Conservation (phyloP, 2,797 vertebrate species). For the Argentina silus region DNA sequence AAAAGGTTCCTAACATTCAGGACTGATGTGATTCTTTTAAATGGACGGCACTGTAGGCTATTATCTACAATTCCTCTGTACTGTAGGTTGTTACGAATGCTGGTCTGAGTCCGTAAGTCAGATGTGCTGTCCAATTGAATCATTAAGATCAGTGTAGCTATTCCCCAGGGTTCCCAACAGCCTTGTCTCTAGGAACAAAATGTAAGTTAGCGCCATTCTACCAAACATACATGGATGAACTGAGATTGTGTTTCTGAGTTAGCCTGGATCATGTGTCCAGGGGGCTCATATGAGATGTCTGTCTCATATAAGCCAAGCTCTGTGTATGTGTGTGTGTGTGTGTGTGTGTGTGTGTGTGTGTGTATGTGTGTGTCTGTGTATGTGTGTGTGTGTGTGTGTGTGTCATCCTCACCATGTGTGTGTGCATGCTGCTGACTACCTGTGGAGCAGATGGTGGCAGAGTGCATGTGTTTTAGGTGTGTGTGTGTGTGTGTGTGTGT, state of each 20-base stretch:
- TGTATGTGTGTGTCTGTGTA: too few species aligned
- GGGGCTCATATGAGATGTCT: constrained; percentile 22
- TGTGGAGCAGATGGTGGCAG: constrained; percentile 65
- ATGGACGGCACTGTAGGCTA: too few species aligned
- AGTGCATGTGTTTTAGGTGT: constrained; percentile 62
- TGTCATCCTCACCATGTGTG: constrained; percentile 17
- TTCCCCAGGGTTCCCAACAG: constrained; percentile 56
- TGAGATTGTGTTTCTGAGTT: background rate
- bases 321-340: constrained; percentile 19
- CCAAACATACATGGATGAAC: constrained; percentile 61
- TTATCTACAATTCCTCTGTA: too few species aligned
- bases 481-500: constrained; percentile 18
- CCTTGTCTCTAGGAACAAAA: constrained; percentile 50
- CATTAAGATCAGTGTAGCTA: constrained; percentile 50
- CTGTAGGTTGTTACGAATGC: too few species aligned
- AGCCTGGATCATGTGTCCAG: constrained; percentile 28
- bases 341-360: constrained; percentile 30
- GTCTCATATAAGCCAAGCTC: background rate
- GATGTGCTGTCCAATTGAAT: constrained; percentile 50
- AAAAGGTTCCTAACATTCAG: too few species aligned
- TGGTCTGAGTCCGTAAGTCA: constrained; percentile 38
- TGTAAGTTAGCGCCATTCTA: constrained; percentile 34
- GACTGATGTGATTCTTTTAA: too few species aligned
- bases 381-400: constrained; percentile 17
- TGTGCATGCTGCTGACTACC: constrained; percentile 62